These are phyloP conservation scores for Scylla paramamosain DNA, from an alignment of 1,140 invertebrate genomes.

Conservation along the genomic window DNA sequence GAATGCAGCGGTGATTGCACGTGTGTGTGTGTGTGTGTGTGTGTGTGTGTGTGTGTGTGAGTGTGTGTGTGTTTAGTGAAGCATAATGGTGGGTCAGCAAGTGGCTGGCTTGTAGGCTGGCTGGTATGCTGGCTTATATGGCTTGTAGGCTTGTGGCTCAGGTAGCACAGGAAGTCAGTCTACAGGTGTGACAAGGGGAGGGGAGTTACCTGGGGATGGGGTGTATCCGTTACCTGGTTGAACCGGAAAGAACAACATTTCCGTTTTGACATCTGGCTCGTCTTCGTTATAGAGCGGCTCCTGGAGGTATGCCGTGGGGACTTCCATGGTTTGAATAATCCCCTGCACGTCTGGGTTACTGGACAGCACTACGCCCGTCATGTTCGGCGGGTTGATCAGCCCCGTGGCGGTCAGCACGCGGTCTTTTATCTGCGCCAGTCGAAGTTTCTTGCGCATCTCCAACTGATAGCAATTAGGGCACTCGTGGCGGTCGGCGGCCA, in stretches of 20 bases:
- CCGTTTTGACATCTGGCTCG: conserved; percentile 66
- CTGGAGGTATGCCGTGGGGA: conserved; percentile 3
- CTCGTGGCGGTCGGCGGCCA: not conserved
- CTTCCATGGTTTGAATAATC: conserved; percentile 56
- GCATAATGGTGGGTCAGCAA: not conserved
- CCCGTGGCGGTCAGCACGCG: conserved; percentile 66
- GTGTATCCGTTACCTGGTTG: conserved; percentile 68
- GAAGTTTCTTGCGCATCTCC: conserved; percentile 39
- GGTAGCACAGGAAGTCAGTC: not conserved
- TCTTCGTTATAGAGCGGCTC: conserved; percentile 63
- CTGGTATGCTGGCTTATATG: not conserved
- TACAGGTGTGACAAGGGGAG: not conserved
- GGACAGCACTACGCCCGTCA: conserved; percentile 71
- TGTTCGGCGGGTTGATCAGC: conserved; percentile 62
- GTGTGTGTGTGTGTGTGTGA: not conserved
- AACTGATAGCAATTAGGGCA: conserved; percentile 52
- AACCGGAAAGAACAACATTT: conserved; percentile 65
- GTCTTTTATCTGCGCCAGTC: conserved; percentile 65
- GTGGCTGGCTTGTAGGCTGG: not conserved
- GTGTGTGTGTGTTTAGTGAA: not conserved
- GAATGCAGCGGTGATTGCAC: too few species aligned
- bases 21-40: not conserved
- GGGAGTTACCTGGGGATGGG: conserved; percentile 64
- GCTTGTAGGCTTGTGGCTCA: not conserved
- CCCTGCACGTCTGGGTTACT: conserved; percentile 62